Conservation (phyloP, 2,888 invertebrate genomes). For the Aporophyla lueneburgensis region DNA sequence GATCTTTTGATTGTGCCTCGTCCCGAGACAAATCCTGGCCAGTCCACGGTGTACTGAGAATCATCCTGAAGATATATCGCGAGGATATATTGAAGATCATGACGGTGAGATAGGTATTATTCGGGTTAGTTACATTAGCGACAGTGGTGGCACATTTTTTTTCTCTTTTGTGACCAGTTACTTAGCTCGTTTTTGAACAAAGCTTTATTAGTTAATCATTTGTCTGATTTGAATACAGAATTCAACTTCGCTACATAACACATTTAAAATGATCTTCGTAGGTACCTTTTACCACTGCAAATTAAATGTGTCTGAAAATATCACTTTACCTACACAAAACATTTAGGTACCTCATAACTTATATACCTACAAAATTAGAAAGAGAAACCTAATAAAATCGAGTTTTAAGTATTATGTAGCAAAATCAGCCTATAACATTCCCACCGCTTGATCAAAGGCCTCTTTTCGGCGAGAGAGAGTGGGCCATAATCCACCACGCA, state of each 20-base stretch:
- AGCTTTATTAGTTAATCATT: neutral
- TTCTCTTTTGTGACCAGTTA: constrained; percentile 9
- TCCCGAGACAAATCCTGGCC: constrained; percentile 1
- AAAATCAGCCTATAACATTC: too few relatives aligned
- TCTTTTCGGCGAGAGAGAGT: too few relatives aligned
- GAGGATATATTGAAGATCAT: constrained; percentile 42
- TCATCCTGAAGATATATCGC: constrained; percentile 42
- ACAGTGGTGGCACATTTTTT: neutral
- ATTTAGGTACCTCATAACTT: neutral
- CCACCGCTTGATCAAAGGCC: too few relatives aligned
- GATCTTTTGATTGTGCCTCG: constrained; percentile 11
- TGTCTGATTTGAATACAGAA: neutral
- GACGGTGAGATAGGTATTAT: neutral
- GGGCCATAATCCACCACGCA: too few relatives aligned
- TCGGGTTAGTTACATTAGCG: neutral
- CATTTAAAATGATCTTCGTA: too few relatives aligned
- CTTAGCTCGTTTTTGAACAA: neutral
- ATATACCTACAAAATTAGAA: neutral
- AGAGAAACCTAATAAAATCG: neutral
- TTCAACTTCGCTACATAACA: neutral
- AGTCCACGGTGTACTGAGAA: constrained; percentile 13
- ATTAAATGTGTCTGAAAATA: neutral
- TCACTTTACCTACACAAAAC: neutral
- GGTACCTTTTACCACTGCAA: neutral
- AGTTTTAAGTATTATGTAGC: neutral